Percentiles rank a stretch among this genome's conserved stretches.
Conservation (phyloP, 1,140 invertebrate species). For the Temnothorax longispinosus region DNA sequence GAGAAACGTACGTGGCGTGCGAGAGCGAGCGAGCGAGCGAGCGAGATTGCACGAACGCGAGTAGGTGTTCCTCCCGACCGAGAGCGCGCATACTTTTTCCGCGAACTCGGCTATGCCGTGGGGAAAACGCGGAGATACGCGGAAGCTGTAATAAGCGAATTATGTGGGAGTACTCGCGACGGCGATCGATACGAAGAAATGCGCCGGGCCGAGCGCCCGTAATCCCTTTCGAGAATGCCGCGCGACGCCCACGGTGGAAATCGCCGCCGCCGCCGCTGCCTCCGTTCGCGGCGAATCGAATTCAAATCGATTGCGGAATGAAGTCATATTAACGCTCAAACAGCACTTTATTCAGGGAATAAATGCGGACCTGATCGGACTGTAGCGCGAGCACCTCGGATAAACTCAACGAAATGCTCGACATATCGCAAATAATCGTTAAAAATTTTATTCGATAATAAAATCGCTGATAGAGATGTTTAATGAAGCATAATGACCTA, state of each 20-base stretch:
- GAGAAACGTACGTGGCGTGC: not conserved
- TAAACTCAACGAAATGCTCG: not conserved
- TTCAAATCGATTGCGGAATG: slow-evolving; percentile 46
- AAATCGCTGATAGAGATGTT: not conserved
- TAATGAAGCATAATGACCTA: not conserved
- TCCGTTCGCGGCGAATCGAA: slow-evolving; percentile 11
- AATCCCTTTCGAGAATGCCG: slow-evolving; percentile 52
- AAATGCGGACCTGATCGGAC: not conserved
- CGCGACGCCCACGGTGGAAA: slow-evolving; percentile 49
- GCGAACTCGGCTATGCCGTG: slow-evolving; percentile 42
- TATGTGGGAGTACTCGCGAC: slow-evolving; percentile 57
- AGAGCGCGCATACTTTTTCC: slow-evolving; percentile 31
- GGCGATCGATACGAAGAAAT: slow-evolving; percentile 61
- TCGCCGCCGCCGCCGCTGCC: not conserved
- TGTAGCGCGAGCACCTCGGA: not conserved
- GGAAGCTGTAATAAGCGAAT: slow-evolving; percentile 61
- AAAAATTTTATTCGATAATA: not conserved
- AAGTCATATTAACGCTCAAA: slow-evolving; percentile 46
- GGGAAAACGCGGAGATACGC: slow-evolving; percentile 56
- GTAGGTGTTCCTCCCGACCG: slow-evolving; percentile 38
- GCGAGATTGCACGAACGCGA: not conserved
- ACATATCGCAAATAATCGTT: not conserved
- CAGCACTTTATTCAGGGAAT: slow-evolving; percentile 24
- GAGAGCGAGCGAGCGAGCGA: not conserved
- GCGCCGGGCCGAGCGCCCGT: slow-evolving; percentile 39